These are phyloP conservation scores for Cephus pygmeus DNA, from an alignment of 2,888 invertebrate species.

Conservation along the genomic window DNA sequence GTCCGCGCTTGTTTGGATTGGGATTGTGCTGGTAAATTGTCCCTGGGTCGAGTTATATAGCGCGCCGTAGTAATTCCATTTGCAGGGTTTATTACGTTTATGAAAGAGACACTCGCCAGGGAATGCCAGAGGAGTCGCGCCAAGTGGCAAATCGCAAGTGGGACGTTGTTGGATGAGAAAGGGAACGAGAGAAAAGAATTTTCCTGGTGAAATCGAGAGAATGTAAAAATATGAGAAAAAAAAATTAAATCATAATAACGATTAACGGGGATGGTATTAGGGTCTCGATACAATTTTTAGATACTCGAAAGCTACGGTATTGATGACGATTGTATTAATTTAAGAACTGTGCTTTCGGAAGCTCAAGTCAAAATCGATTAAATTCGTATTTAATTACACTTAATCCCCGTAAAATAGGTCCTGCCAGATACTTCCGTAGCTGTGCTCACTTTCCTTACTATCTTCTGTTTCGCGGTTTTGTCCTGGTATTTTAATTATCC, in stretches of 20 bases:
- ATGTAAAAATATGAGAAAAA: neutral
- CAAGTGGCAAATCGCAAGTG: neutral
- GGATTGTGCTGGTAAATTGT: constrained; percentile 50
- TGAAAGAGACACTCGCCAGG: neutral
- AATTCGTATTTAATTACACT: neutral
- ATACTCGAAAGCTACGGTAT: neutral
- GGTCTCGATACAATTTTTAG: neutral
- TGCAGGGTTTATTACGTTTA: constrained; percentile 43
- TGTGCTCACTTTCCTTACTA: constrained; percentile 11
- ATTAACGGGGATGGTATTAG: neutral
- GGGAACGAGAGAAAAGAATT: neutral
- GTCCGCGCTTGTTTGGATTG: constrained; percentile 39
- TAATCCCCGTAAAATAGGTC: neutral
- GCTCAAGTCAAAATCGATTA: neutral
- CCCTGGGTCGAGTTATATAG: constrained; percentile 52
- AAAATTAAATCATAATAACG: neutral
- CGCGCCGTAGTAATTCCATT: constrained; percentile 44
- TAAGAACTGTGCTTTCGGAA: neutral
- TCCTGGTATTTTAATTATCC: constrained; percentile 40
- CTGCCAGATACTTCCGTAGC: neutral
- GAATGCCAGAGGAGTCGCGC: neutral
- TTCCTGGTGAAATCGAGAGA: neutral
- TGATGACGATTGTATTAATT: neutral
- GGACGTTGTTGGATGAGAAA: neutral
- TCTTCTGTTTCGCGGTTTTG: constrained; percentile 18